Evolutionary conservation across 2,797 vertebrate species (phyloP).

Genomic region (Calcarius lapponicus): DNA sequence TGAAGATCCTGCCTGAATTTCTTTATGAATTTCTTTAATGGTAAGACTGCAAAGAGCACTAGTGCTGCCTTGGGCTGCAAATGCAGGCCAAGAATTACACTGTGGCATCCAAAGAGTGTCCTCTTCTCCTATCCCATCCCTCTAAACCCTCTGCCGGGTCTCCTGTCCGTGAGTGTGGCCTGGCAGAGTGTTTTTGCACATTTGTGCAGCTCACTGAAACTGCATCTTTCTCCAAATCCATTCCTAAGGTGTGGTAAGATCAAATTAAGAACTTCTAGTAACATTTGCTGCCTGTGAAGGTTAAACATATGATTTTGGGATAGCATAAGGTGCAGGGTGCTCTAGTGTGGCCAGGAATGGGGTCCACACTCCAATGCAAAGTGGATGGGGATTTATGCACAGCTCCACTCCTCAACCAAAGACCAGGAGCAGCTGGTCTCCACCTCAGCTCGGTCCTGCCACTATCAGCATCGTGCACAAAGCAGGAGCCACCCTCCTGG

Average conservation of each 20-base stretch:
- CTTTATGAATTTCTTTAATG: too few species aligned
- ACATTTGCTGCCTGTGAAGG: not conserved
- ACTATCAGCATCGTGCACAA: not conserved
- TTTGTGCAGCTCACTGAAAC: not conserved
- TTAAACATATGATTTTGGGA: not conserved
- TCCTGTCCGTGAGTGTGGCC: not conserved
- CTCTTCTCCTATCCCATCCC: not conserved
- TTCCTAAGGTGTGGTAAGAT: not conserved
- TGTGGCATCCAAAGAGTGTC: not conserved
- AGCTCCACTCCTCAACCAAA: not conserved
- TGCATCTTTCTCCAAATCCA: not conserved
- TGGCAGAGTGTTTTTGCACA: not conserved
- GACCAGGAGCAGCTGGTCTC: not conserved
- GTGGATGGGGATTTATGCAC: not conserved
- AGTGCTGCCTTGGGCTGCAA: rapidly evolving
- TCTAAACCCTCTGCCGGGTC: not conserved
- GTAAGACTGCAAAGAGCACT: not conserved
- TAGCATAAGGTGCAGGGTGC: not conserved
- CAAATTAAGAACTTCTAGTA: not conserved
- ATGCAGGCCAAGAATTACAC: not conserved
- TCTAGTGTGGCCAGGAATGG: not conserved
- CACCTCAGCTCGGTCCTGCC: not conserved
- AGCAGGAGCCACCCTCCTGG: not conserved
- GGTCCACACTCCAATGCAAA: not conserved
- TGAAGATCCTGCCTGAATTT: not conserved